Conservation (phyloP, 2,113 vertebrate species). For the Mus pahari region DNA sequence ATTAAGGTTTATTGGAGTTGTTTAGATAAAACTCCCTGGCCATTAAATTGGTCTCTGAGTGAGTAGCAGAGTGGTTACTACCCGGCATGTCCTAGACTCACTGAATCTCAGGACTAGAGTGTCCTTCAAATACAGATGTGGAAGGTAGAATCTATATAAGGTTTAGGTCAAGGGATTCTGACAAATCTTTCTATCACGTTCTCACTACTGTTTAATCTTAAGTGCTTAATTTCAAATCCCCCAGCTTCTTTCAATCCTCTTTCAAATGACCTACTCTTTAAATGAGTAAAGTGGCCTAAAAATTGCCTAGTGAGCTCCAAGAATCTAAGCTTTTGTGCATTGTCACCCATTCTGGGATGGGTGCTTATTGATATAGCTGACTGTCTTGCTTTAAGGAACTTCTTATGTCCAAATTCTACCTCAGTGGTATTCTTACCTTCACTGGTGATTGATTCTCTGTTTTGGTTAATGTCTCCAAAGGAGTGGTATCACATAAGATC, state of each 20-base stretch:
- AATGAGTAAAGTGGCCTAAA: not conserved
- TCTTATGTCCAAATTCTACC: too few relatives aligned
- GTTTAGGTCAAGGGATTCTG: not conserved
- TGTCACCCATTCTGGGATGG: not conserved
- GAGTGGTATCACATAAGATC: not conserved
- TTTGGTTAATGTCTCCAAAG: not conserved
- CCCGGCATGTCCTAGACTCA: not conserved
- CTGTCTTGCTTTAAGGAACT: not conserved
- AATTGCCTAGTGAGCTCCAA: not conserved
- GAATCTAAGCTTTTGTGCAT: too few relatives aligned
- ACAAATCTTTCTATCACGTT: not conserved
- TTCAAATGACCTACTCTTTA: not conserved
- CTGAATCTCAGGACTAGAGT: not conserved
- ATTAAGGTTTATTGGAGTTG: not conserved
- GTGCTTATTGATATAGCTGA: not conserved
- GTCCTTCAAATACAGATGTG: not conserved
- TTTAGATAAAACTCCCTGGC: not conserved
- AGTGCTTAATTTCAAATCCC: constrained; percentile 44
- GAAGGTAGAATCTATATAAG: not conserved
- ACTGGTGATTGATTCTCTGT: not conserved
- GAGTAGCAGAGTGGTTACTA: not conserved
- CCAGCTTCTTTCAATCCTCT: not conserved
- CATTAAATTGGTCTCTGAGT: not conserved
- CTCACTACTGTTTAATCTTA: not conserved
- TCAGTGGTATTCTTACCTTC: not conserved